Conservation (phyloP, 2,113 vertebrate species). For the Embiotoca jacksoni region DNA sequence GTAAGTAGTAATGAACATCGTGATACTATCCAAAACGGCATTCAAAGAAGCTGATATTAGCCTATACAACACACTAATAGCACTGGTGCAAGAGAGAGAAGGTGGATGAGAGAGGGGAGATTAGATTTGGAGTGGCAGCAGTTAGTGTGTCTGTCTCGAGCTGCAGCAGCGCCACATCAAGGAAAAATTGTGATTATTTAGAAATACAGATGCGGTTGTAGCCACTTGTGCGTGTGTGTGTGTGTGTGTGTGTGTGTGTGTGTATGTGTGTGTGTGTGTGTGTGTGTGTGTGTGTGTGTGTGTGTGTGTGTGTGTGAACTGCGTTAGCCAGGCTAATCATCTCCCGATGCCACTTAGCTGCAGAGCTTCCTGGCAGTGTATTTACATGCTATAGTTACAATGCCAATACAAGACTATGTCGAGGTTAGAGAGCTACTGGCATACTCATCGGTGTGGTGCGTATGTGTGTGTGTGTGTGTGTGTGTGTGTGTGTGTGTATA, state of each 20-base stretch:
- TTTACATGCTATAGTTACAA: conserved; percentile 86
- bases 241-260: conserved; percentile 18
- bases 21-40: conserved; percentile 56
- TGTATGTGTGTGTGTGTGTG: background rate
- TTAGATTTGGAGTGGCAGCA: conserved; percentile 80
- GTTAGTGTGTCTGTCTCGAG: conserved; percentile 80
- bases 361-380: conserved; percentile 92
- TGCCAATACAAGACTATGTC: conserved; percentile 46
- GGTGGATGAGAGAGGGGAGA: conserved; percentile 72
- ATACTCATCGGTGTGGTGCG: conserved; percentile 9
- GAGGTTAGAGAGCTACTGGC: conserved; percentile 37
- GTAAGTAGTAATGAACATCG: conserved; percentile 49
- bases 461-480: too few species aligned
- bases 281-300: background rate
- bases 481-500: conserved; percentile 5
- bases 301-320: conserved; percentile 6
- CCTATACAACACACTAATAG: conserved; percentile 70
- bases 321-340: conserved; percentile 93
- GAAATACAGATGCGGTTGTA: conserved; percentile 82
- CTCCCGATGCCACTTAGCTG: conserved; percentile 94
- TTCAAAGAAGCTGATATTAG: conserved; percentile 56
- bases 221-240: conserved; percentile 37
- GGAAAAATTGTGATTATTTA: conserved; percentile 91
- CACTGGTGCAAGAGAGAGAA: conserved; percentile 62
- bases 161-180: conserved; percentile 81